Evolutionary conservation across 2,888 invertebrate species (phyloP).

Genomic region (Pollenia labialis): DNA sequence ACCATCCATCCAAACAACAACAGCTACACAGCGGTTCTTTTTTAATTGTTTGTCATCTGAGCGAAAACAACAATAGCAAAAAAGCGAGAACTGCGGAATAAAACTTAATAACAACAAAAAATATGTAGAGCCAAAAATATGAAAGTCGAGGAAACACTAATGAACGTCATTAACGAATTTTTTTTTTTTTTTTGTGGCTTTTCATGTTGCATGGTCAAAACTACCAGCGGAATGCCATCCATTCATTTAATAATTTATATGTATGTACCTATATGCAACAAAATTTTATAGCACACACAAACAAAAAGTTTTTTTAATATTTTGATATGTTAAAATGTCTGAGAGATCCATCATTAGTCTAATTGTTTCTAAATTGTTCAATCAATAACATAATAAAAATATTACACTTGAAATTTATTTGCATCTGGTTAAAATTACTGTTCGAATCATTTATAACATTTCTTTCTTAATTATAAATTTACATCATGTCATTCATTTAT

Average conservation of each 20-base stretch:
- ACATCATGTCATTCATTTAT: too few species aligned
- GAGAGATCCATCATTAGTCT: slow-evolving; percentile 2
- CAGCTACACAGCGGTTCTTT: slow-evolving; percentile 25
- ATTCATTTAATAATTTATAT: slow-evolving; percentile 47
- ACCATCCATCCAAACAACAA: slow-evolving; percentile 4
- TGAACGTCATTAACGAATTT: slow-evolving; percentile 64
- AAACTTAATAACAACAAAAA: slow-evolving; percentile 27
- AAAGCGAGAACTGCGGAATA: slow-evolving; percentile 31
- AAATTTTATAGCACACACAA: slow-evolving; percentile 2
- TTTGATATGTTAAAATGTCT: neutral
- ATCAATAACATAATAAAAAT: slow-evolving; percentile 31
- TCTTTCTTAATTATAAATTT: too few species aligned
- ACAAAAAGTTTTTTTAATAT: neutral
- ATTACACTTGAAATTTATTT: neutral
- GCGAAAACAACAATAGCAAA: slow-evolving; percentile 12
- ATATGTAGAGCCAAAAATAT: slow-evolving; percentile 42
- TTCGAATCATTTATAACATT: too few species aligned
- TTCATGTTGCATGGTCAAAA: slow-evolving; percentile 68
- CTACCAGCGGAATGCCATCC: neutral
- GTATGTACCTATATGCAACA: too few species aligned
- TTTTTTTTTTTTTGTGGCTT: slow-evolving; percentile 20
- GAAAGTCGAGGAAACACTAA: slow-evolving; percentile 65
- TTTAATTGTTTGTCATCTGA: slow-evolving; percentile 66
- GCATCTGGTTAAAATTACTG: neutral
- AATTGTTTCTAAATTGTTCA: slow-evolving; percentile 30